Conservation (phyloP, 2,888 invertebrate genomes). For the Ceraclea dissimilis region DNA sequence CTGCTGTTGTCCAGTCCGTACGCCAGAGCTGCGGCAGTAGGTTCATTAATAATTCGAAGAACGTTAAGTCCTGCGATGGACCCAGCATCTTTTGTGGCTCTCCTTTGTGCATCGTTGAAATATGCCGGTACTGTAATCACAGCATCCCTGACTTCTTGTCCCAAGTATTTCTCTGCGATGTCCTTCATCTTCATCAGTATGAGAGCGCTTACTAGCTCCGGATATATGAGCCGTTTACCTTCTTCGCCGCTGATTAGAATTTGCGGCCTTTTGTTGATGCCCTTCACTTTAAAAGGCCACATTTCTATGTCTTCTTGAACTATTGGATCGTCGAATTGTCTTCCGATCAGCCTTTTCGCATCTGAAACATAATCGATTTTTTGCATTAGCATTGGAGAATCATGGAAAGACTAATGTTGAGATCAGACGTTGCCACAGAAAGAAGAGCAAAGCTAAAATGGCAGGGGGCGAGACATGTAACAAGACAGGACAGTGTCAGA, state of each 20-base stretch:
- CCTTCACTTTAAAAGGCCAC: conserved; percentile 83
- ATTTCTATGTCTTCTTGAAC: conserved; percentile 95
- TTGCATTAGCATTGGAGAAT: no score
- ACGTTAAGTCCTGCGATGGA: conserved; percentile 87
- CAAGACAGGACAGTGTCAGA: no score
- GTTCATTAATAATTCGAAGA: conserved; percentile 97
- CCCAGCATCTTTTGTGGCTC: conserved; percentile 98
- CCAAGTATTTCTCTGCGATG: conserved; percentile 95
- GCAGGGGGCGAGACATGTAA: no score
- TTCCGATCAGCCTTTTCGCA: conserved; percentile 95
- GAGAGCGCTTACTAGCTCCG: conserved; percentile 99
- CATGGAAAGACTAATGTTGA: no score
- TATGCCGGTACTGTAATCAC: conserved; percentile 93
- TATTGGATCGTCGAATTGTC: conserved; percentile 86
- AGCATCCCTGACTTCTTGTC: conserved; percentile 76
- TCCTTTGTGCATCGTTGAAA: conserved; percentile 99
- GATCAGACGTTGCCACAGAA: no score
- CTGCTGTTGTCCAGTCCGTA: conserved; percentile 96
- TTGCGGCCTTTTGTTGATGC: conserved; percentile 92
- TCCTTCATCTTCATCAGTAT: conserved; percentile 97
- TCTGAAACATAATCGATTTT: conserved; percentile 66
- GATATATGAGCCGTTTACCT: conserved; percentile 86
- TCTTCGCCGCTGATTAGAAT: conserved; percentile 77
- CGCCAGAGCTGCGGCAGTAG: conserved; percentile 95
- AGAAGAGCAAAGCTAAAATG: no score